Base-by-base conservation (phyloP, 2,888 invertebrate species). In the Leptopilina drosophilae region DNA sequence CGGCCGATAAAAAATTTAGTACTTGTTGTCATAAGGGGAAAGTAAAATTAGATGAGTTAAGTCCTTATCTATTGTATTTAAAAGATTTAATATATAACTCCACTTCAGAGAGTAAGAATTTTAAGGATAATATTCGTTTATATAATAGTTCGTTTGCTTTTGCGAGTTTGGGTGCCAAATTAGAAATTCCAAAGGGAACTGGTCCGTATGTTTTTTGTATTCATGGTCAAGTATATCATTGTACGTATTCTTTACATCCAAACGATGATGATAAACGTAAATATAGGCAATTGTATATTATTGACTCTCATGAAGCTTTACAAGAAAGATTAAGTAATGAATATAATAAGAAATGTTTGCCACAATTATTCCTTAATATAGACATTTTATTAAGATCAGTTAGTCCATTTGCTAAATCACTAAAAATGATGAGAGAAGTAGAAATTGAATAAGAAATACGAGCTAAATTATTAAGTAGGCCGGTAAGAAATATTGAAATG, bases 211-310 rank as follows among this genome's bases (percentile, higher is more conserved):
- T 66, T 66, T 42, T 6, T 40, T 14, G 66, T 6, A 66, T 66
- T 6, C 42, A 42, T 66, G 66, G 66, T 33, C 66, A 66, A 66
- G 33, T 66, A 20, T 66, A 66, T 33, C 66, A 66, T 9, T 33
- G 33, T 33, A 66, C 66, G 5, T 59, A 5, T n/a, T n/a, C n/a
- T 5, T 15, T 59, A 15, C 59, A 59, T n/a, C 15, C 33, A 5
- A 59, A 59, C 6, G 66, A 59, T 15, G 14, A 26, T 66, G 33
- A 66, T 14, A 59, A 5, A 59, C 59, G n/a, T n/a, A 59, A 59
- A 15, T 20, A n/a, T 7, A 20, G 59, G 2, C 59, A 66, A 14
- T 42, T 42, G n/a, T 42, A 66, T 66, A 42, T 40, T 7, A 66
- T 42, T 26, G 66, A 66, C 12, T 20, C 42, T 3, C 2, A 59